Evolutionary conservation across 1,140 invertebrate genomes (phyloP).

Genomic region (Heliconius hewitsoni): DNA sequence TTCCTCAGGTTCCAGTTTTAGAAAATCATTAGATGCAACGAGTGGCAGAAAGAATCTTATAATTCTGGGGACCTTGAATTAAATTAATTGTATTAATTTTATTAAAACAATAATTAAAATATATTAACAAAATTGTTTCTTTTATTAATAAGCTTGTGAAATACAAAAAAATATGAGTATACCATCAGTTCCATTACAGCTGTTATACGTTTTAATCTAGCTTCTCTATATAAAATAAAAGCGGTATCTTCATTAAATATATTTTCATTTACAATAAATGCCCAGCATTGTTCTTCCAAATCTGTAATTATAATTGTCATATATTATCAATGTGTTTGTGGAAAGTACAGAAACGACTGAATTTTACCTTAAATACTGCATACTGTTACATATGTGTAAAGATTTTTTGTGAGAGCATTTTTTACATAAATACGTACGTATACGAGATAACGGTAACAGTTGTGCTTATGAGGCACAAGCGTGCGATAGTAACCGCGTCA

Average conservation of each 20-base stretch:
- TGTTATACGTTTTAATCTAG: slow-evolving; percentile 79
- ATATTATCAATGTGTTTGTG: neutral
- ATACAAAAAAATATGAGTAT: neutral
- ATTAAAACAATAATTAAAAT: neutral
- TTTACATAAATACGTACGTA: too few relatives aligned
- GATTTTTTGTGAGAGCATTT: too few relatives aligned
- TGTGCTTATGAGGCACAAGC: too few relatives aligned
- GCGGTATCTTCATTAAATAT: slow-evolving; percentile 87
- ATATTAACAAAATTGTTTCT: neutral
- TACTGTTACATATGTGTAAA: too few relatives aligned
- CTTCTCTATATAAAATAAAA: slow-evolving; percentile 85
- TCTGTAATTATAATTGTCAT: slow-evolving; percentile 55
- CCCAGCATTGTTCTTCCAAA: slow-evolving; percentile 87
- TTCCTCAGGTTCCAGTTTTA: slow-evolving; percentile 84
- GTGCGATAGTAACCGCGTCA: too few relatives aligned
- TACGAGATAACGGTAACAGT: too few relatives aligned
- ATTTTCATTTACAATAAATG: slow-evolving; percentile 85
- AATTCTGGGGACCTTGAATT: slow-evolving; percentile 82
- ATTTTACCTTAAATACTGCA: too few relatives aligned
- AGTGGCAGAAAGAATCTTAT: slow-evolving; percentile 87
- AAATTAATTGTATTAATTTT: neutral
- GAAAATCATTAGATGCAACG: slow-evolving; percentile 86
- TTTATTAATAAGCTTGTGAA: neutral
- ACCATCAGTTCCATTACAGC: slow-evolving; percentile 87
- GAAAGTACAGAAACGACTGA: neutral